Evolutionary conservation across 2,113 vertebrate species (phyloP).

Genomic region (Pelusios castaneus): DNA sequence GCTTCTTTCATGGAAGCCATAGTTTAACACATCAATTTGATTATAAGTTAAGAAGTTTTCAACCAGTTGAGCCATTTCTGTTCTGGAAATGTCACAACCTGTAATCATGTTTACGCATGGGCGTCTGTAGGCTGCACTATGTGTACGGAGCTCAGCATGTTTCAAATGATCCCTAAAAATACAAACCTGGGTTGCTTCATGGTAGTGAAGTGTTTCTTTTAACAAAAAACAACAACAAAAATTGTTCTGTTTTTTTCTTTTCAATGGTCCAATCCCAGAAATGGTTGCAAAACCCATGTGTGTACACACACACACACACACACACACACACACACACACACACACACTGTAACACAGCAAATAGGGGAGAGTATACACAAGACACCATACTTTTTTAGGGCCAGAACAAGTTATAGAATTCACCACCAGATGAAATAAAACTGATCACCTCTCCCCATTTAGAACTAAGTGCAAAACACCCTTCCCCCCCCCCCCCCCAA

Average conservation of each 20-base stretch:
- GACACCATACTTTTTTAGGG: neutral
- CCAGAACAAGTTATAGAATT: accelerated
- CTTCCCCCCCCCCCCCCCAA: neutral
- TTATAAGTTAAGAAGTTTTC: constrained; percentile 28
- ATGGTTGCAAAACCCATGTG: neutral
- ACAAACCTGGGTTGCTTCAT: neutral
- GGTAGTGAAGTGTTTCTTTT: neutral
- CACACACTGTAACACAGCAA: no score
- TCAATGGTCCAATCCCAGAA: neutral
- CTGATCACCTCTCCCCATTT: neutral
- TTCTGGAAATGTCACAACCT: constrained; percentile 32
- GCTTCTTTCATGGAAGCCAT: constrained; percentile 37
- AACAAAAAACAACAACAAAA: neutral
- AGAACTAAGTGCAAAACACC: neutral
- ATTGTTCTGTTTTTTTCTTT: neutral
- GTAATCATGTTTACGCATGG: constrained; percentile 49
- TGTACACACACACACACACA: no score
- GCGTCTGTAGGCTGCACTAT: neutral
- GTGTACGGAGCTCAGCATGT: neutral
- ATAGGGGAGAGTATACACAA: no score
- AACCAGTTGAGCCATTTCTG: neutral
- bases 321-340: neutral
- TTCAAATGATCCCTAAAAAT: neutral
- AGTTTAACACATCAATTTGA: constrained; percentile 7
- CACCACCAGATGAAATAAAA: neutral